These are phyloP conservation scores for Takifugu ocellatus DNA, from an alignment of 2,797 vertebrate genomes.

Conservation along the genomic window DNA sequence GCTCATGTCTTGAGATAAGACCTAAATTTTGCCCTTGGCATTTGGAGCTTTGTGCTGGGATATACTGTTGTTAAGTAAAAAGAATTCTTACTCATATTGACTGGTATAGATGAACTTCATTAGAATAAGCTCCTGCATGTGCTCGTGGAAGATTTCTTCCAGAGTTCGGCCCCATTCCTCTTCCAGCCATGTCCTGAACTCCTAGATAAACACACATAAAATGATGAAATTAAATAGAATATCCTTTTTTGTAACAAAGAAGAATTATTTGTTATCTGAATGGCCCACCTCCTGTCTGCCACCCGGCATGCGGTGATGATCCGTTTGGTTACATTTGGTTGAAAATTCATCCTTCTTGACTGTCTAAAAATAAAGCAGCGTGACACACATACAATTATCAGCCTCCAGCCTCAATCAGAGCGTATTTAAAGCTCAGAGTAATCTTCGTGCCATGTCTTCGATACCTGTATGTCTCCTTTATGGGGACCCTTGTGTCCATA, in stretches of 20 bases:
- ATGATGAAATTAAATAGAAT: neutral
- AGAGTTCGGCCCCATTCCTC: conserved; percentile 97
- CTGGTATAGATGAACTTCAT: conserved; percentile 99
- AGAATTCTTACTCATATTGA: conserved; percentile 89
- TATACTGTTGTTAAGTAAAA: neutral
- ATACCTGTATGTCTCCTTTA: conserved; percentile 94
- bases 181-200: conserved; percentile 96
- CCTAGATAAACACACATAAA: conserved; percentile 67
- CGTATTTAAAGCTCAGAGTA: neutral
- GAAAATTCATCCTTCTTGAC: conserved; percentile 96
- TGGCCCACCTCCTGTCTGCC: conserved; percentile 90
- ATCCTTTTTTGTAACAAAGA: neutral
- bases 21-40: neutral
- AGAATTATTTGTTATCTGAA: neutral
- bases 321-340: conserved; percentile 97
- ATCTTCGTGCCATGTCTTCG: neutral
- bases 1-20: neutral
- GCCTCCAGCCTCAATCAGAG: conserved; percentile 4
- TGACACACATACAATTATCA: conserved; percentile 23
- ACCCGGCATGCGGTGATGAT: conserved; percentile 96
- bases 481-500: conserved; percentile 98
- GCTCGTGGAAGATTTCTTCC: conserved; percentile 98
- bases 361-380: conserved; percentile 71
- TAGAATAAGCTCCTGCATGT: conserved; percentile 98
- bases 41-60: neutral